Conservation (phyloP, 2,113 vertebrate species). For the Sprattus sprattus region DNA sequence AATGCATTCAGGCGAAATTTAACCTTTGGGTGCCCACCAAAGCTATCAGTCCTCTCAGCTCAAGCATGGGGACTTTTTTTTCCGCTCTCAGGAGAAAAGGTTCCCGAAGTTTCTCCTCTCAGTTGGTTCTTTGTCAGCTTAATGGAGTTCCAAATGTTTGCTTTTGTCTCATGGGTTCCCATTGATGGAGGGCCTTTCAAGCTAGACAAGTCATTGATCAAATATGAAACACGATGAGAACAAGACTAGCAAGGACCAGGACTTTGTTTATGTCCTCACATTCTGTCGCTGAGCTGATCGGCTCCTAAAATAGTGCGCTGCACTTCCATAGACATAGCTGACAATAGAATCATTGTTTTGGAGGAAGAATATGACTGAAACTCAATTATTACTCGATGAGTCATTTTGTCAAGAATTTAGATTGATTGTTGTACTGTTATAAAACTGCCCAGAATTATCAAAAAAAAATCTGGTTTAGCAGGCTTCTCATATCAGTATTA, state of each 20-base stretch:
- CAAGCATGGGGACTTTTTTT: neutral
- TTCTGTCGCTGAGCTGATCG: neutral
- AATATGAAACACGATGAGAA: neutral
- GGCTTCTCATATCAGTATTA: neutral
- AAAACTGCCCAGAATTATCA: neutral
- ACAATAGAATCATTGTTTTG: neutral
- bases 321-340: neutral
- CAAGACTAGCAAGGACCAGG: neutral
- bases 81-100: neutral
- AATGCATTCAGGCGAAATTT: neutral
- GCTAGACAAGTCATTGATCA: neutral
- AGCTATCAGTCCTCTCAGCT: neutral
- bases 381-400: neutral
- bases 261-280: neutral
- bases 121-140: neutral
- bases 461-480: neutral
- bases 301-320: neutral
- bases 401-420: too few relatives aligned
- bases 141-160: slow-evolving; percentile 10
- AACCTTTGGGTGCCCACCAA: neutral
- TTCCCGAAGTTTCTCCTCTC: neutral
- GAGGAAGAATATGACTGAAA: neutral
- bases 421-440: too few relatives aligned
- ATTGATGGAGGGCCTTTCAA: slow-evolving; percentile 5
- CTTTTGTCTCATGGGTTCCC: neutral